Percentiles rank a stretch among this genome's conserved stretches.
Evolutionary conservation across 2,888 invertebrate species (phyloP).

Genomic region (Pheosia gnoma): DNA sequence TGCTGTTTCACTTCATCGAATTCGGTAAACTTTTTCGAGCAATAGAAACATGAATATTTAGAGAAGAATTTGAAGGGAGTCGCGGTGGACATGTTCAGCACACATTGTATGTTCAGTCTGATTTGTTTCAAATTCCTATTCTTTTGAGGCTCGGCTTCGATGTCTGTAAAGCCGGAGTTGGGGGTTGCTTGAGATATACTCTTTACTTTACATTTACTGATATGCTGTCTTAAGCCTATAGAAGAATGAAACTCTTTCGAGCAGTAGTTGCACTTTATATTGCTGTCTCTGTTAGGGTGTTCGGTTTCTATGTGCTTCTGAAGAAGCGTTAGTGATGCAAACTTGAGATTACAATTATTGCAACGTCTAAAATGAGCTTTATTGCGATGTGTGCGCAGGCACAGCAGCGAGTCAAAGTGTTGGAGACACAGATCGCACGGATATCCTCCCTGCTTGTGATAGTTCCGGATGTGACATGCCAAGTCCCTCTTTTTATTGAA

Average conservation of each 20-base stretch:
- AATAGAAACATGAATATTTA: slow-evolving; percentile 72
- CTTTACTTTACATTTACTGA: slow-evolving; percentile 62
- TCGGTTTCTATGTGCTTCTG: slow-evolving; percentile 59
- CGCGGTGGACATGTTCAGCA: slow-evolving; percentile 75
- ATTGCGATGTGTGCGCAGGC: slow-evolving; percentile 54
- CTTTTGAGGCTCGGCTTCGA: slow-evolving; percentile 47
- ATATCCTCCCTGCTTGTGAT: slow-evolving; percentile 61
- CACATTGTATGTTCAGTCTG: slow-evolving; percentile 67
- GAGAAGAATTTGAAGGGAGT: slow-evolving; percentile 73
- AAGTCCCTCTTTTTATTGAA: slow-evolving; percentile 67
- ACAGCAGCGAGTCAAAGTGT: slow-evolving; percentile 47
- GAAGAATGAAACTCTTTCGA: slow-evolving; percentile 59
- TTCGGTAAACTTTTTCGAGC: slow-evolving; percentile 65
- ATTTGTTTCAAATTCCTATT: slow-evolving; percentile 64
- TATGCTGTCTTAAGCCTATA: slow-evolving; percentile 62
- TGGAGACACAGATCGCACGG: slow-evolving; percentile 61
- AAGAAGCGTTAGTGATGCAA: slow-evolving; percentile 52
- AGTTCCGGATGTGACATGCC: slow-evolving; percentile 56
- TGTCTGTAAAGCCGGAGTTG: slow-evolving; percentile 26
- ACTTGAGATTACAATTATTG: slow-evolving; percentile 55
- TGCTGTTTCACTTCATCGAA: slow-evolving; percentile 68
- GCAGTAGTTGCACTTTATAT: slow-evolving; percentile 64
- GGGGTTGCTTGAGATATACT: slow-evolving; percentile 37
- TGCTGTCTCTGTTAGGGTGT: slow-evolving; percentile 54
- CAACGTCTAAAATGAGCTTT: slow-evolving; percentile 62